Percentiles rank a stretch among this genome's conserved stretches.
phyloP scores from a whole-genome alignment of 2,113 vertebrate genomes.

The Zeus faber region DNA sequence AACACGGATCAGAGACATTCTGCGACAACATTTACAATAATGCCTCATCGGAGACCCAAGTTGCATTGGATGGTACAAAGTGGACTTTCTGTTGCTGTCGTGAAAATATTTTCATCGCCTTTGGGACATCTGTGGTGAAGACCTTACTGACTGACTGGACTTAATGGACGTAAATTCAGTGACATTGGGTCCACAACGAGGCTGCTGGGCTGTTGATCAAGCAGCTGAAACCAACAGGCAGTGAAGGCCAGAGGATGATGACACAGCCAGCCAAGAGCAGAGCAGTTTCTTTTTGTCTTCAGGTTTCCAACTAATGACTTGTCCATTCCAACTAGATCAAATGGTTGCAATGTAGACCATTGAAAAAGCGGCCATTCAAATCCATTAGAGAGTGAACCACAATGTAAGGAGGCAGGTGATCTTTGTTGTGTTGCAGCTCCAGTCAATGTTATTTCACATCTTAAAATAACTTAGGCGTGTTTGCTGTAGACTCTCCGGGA shows the following conservation, averaged over 20 bases:
- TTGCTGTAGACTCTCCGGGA: conserved; percentile 30
- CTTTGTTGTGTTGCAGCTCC: conserved; percentile 37
- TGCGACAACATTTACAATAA: conserved; percentile 14
- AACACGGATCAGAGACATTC: conserved; percentile 28
- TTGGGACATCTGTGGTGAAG: background rate
- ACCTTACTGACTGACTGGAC: background rate
- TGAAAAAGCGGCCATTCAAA: conserved; percentile 10
- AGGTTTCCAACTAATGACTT: conserved; percentile 1
- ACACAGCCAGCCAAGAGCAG: conserved; percentile 25
- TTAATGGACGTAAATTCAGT: background rate
- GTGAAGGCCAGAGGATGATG: conserved; percentile 33
- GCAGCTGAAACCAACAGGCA: background rate
- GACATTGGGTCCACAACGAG: background rate
- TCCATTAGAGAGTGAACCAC: conserved; percentile 32
- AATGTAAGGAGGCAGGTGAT: conserved; percentile 36
- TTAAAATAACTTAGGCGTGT: conserved; percentile 25
- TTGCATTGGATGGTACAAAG: background rate
- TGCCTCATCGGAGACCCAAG: conserved; percentile 26
- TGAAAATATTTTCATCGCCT: too few relatives aligned
- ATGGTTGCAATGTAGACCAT: conserved; percentile 12
- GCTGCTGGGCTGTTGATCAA: background rate
- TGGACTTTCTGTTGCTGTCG: background rate
- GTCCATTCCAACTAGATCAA: conserved; percentile 22
- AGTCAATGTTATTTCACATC: too few relatives aligned
- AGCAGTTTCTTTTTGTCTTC: conserved; percentile 18